Conservation (phyloP, 2,113 vertebrate species). For the Mystacornis crossleyi region DNA sequence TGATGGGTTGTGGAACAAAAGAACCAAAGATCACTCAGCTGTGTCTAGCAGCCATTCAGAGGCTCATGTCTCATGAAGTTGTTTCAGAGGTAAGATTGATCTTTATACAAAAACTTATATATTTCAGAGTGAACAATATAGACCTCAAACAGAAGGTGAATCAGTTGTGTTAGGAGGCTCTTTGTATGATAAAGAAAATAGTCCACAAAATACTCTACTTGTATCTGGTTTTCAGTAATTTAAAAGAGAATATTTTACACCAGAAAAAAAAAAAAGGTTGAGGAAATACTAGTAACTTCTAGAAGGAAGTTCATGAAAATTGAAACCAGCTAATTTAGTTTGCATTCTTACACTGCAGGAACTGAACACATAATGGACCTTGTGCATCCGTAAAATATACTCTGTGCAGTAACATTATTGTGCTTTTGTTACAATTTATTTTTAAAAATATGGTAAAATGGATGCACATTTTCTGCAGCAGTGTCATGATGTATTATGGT, state of each 20-base stretch:
- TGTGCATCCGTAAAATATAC: not conserved
- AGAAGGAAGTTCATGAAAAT: not conserved
- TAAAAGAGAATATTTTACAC: not conserved
- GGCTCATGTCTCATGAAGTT: constrained; percentile 98
- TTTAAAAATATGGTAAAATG: not conserved
- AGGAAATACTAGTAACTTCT: not conserved
- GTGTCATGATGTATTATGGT: not conserved
- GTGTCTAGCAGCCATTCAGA: constrained; percentile 95
- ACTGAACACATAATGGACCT: not conserved
- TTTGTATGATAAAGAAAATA: not conserved
- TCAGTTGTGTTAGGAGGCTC: not conserved
- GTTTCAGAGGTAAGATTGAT: constrained; percentile 91
- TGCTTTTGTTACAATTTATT: not conserved
- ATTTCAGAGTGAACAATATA: not conserved
- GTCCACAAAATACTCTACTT: not conserved
- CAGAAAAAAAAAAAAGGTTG: not conserved
- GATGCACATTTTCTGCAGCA: not conserved
- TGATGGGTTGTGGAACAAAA: constrained; percentile 99
- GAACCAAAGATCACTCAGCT: constrained; percentile 98
- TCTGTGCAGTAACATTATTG: not conserved
- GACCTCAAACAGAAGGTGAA: not conserved
- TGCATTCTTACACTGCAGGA: not conserved
- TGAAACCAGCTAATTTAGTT: not conserved
- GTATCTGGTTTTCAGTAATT: not conserved
- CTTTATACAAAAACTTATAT: not conserved